phyloP scores from a whole-genome alignment of 2,113 vertebrate genomes.

The Plotosus lineatus region DNA sequence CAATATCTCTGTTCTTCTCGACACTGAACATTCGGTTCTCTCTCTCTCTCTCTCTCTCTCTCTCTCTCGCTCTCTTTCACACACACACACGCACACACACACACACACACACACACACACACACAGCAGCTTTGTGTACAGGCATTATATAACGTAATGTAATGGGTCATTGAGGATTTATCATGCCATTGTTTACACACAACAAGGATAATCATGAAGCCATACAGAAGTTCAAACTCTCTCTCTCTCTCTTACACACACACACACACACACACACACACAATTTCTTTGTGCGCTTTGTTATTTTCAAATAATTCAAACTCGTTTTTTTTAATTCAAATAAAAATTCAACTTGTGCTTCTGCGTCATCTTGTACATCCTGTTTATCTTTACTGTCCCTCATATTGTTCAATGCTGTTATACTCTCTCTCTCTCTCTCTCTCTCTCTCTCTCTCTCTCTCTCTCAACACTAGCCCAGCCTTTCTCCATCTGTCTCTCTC shows the following conservation, averaged over 20 bases:
- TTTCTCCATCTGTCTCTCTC: neutral
- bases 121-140: neutral
- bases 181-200: constrained; percentile 50
- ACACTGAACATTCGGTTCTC: constrained; percentile 55
- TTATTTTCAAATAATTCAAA: too few species aligned
- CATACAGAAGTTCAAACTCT: too few species aligned
- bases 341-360: neutral
- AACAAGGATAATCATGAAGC: neutral
- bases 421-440: neutral
- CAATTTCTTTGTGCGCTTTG: neutral
- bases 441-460: neutral
- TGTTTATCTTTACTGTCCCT: constrained; percentile 14
- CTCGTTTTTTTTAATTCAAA: too few species aligned
- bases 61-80: too few species aligned
- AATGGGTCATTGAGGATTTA: constrained; percentile 4
- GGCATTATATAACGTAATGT: constrained; percentile 18
- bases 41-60: too few species aligned
- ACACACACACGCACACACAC: neutral
- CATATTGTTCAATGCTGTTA: neutral
- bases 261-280: constrained; percentile 16
- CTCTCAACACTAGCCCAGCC: neutral
- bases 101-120: constrained; percentile 7
- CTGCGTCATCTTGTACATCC: neutral
- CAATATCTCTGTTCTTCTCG: constrained; percentile 48
- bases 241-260: too few species aligned